Base-by-base conservation (phyloP, 2,113 vertebrate species). In the Isurus oxyrinchus region DNA sequence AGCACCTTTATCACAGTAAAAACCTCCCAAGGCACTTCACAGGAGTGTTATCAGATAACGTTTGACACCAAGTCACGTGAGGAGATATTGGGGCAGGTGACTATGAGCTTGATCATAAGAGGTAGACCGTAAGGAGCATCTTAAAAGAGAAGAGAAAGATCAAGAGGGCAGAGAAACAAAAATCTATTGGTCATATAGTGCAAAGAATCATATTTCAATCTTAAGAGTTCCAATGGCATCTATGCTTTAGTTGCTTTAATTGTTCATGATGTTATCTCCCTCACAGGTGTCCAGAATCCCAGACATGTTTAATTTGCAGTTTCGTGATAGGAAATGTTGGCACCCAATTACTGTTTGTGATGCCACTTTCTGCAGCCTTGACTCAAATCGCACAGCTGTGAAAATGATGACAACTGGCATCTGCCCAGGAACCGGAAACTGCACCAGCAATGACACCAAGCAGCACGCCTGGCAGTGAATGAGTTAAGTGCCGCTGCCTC, bases 261-360 rank as follows among this genome's bases (percentile, higher is more conserved):
- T 72, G 40, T 53, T 95, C 67, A 95, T 31, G 61, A 94, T 67
- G 94, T 95, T 72, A 95, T 95, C 94, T 44, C n/a, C 25, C 66
- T 67, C 63, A 40, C 66, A 95, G 23, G 11, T 53, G 13, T 53
- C 63, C 94, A 95, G 44, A 53, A 72, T 95, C 40, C 94, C 69
- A 53, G 10, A 72, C 13, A 49, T 35, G 40, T 69, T 95, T 95
- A 72, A 66, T 72, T 27, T 72, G 44, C 44, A 69, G 53, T 95
- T 95, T 95, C 25, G 2, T 16, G 21, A 59, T 55, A 27, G 63
- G 69, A 72, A 93, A n/a, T n/a, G 8, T 35, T 95, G 61, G 63
- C 94, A 25, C 31, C 40, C 11, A 69, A 44, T 69, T 27, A 69
- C 63, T 72, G 3, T 49, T 94, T 49, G 19, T 63, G 90, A 63